Evolutionary conservation across 2,113 vertebrate genomes (phyloP).

Genomic region (Pelodiscus sinensis): DNA sequence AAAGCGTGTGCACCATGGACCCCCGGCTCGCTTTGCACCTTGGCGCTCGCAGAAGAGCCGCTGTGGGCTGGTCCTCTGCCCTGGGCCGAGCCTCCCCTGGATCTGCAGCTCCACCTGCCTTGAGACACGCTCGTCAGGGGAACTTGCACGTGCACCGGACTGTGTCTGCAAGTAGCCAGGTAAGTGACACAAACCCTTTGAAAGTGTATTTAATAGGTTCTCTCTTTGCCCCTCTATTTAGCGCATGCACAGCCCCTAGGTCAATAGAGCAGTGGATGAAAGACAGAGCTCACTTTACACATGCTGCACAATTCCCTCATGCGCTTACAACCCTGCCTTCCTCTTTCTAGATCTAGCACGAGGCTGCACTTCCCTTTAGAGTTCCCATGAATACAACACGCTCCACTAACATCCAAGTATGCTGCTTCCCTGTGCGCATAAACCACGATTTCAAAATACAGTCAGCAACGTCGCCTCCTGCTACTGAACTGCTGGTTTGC

Average conservation of each 20-base stretch:
- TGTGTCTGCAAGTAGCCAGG: background rate
- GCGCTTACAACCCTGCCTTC: background rate
- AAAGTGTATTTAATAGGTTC: background rate
- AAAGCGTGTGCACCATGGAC: too few species aligned
- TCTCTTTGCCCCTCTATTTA: too few species aligned
- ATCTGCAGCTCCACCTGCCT: background rate
- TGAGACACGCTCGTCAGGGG: background rate
- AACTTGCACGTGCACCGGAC: background rate
- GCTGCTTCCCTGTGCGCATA: background rate
- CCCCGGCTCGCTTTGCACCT: too few species aligned
- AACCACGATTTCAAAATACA: background rate
- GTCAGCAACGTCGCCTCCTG: too few species aligned
- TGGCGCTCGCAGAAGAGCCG: too few species aligned
- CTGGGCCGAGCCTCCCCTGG: background rate
- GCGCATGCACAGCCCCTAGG: too few species aligned
- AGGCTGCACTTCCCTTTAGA: background rate
- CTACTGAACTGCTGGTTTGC: background rate
- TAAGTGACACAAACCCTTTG: background rate
- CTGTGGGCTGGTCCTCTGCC: too few species aligned
- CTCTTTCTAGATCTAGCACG: background rate
- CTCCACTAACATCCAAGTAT: background rate
- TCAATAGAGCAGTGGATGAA: background rate
- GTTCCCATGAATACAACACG: background rate
- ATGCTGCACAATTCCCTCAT: background rate
- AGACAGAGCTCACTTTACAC: background rate